These are phyloP conservation scores for Drosophila mimica DNA, from an alignment of 2,888 invertebrate genomes.

Conservation along the genomic window DNA sequence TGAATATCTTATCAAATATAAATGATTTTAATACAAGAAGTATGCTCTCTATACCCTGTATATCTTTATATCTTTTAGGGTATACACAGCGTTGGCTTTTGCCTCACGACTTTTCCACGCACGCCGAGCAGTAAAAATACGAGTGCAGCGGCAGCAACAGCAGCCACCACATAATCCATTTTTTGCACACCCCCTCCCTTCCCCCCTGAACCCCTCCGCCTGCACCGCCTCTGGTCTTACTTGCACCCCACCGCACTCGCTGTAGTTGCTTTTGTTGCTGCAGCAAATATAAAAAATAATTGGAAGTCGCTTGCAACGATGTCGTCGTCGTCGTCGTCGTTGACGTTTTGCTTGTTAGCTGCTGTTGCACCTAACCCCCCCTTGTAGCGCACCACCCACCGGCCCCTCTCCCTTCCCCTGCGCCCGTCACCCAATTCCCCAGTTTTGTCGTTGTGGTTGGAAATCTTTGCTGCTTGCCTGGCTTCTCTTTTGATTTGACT, in stretches of 20 bases:
- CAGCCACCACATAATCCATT: conserved; percentile 74
- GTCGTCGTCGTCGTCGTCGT: conserved; percentile 45
- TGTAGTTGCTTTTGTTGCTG: conserved; percentile 71
- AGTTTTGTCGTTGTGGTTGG: conserved; percentile 45
- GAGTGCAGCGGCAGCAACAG: conserved; percentile 9
- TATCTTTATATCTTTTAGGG: neutral
- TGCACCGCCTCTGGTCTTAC: neutral
- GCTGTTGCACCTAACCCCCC: conserved; percentile 28
- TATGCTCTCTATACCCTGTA: neutral
- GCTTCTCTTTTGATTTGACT: conserved; percentile 76
- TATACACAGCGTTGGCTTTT: conserved; percentile 33
- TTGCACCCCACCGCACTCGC: neutral
- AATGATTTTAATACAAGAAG: neutral
- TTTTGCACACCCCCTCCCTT: conserved; percentile 21
- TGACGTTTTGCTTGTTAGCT: conserved; percentile 73
- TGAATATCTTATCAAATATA: neutral
- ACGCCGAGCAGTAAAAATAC: conserved; percentile 52
- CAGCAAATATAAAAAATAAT: conserved; percentile 78
- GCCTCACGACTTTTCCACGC: conserved; percentile 51
- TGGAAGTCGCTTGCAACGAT: conserved; percentile 78
- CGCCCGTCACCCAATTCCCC: conserved; percentile 9
- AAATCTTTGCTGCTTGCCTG: conserved; percentile 62
- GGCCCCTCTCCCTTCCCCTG: neutral
- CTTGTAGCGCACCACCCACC: neutral
- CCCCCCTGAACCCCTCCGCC: neutral